Evolutionary conservation across 2,888 invertebrate genomes (phyloP), one percentile per base, ranked within the genome.

Genomic region (Amphimallon solstitiale): DNA sequence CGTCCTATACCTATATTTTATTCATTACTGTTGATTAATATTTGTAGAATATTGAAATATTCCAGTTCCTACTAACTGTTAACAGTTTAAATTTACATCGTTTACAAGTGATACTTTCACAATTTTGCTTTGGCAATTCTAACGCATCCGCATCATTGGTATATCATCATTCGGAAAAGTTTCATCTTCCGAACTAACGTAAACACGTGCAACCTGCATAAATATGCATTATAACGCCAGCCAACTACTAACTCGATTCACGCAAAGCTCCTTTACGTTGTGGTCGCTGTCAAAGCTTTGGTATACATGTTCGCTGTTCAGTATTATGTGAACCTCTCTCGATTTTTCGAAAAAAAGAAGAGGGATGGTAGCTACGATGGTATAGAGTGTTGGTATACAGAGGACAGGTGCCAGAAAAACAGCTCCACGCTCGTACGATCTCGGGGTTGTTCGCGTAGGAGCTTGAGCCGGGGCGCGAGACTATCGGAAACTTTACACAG

Each of bases 401-500:
- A 59, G 70, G 68, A 66, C 67, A 70, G 70, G 70, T 70, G 68
- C 68, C 70, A 70, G 54, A 70, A 70, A 70, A 68, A 70, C 68
- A 70, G 68, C 68, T 68, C 68, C 63, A 56, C 49, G 56, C 29
- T 66, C 66, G 66, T 63, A 48, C 4, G 19, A 19, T 34, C 7
- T 65, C 65, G 65, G 62, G 63, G 63, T 54, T 59, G 65, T 52
- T 63, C 65, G 66, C 54, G 59, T 23, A 29, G 63, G 63, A 66
- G 68, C 59, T 65, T 34, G 46, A 54, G 51, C 63, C 63, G 54
- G 68, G 65, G 68, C 68, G 67, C 67, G 63, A 60, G 64, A 3
- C 54, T 46, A 63, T 65, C 59, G 63, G n/a, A 65, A 60, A 56
- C 61, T 49, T 62, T 5, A 63, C 66, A 68, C 70, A 71, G 71